Evolutionary conservation across 30 jellyfish, hydroid and myxozoan species (phyloP), one percentile per base, ranked within the genome.

Genomic region (Cassiopea andromeda): DNA sequence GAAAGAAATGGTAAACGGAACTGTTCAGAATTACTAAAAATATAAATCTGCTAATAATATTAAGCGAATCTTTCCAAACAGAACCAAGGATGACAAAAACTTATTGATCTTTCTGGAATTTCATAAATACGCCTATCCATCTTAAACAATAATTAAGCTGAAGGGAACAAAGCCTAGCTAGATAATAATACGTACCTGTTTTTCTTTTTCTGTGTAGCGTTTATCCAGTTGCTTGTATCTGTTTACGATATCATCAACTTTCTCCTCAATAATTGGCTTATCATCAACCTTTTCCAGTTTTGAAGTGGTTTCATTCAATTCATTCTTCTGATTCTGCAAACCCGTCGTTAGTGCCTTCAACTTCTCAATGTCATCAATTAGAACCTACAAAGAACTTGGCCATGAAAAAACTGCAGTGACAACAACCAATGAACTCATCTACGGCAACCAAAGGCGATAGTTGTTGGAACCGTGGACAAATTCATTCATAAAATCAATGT

Each of bases 261-360:
- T 90, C 44, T 85, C 97, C 17, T 85, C 93, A 3, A 94, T 77
- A 48, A 89, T 48, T 45, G 90, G 91, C 87, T 85, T 93, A 58
- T 90, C 94, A 15, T 87, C 87, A 59, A 64, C 80, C 66, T 74
- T 77, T 7, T 89, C 73, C 14, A 94, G 38, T 45, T 85, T 75
- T 60, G 94, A 82, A n/a, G 94, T 85, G 5, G 77, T 75, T 9
- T 60, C 87, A 10, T 66, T 70, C 47, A 74, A 59, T n/a, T 89
- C 81, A 81, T 78, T 91, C 43, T 17, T 87, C 47, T 27, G 66
- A 64, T 71, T 84, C 38, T 66, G 82, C 70, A 94, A 8, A 15
- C 69, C 92, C 38, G 61, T 75, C 68, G 83, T 83, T 44, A 69
- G 59, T 43, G 97, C 89, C 81, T 73, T 60, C 58, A 93, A 69